Evolutionary conservation across 2,113 vertebrate species (phyloP), one percentile per base, ranked within the genome.

Genomic region (Anarhynchus alexandrinus): DNA sequence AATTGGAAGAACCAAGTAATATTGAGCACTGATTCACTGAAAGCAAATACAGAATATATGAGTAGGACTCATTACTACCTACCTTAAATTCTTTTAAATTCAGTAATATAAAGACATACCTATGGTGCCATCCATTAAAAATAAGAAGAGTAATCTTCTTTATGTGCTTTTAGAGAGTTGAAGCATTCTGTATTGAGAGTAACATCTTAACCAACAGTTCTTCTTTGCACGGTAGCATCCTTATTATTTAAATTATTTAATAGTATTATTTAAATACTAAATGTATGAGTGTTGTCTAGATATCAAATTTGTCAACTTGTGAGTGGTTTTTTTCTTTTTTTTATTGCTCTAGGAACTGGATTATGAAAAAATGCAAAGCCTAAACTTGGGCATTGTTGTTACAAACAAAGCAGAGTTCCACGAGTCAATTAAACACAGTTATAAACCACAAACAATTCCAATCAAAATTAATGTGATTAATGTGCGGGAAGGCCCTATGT

Each of bases 331-430:
- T 6, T 32, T 45, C n/a, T 6, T 54, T 82, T 82, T 72, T 71
- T 34, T 59, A 4, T 83, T 86, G 5, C 19, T 96, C 2, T 76
- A 99, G 98, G 97, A 97, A 67, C 78, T 98, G 49, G 97, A 98
- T 96, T 98, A 98, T 88, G 98, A 99, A 96, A 69, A 95, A 86
- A 73, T 98, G 61, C 95, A 96, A 91, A 97, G 36, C 66, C 72
- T 97, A 21, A 87, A 98, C 45, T 90, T 98, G 73, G 97, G 94
- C 17, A 12, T 98, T 49, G 58, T 97, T 61, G 98, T 99, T 82
- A 97, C 98, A 76, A 99, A 99, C 76, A 98, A 98, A 97, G 98
- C 98, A 52, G 90, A 97, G 70, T 98, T 98, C 92, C 98, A 99
- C 94, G 97, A 98, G 62, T 98, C 98, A 0, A 29, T 98, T 87